These are phyloP conservation scores for Sinocyclocheilus anshuiensis DNA, from an alignment of 2,113 vertebrate species.

Conservation along the genomic window DNA sequence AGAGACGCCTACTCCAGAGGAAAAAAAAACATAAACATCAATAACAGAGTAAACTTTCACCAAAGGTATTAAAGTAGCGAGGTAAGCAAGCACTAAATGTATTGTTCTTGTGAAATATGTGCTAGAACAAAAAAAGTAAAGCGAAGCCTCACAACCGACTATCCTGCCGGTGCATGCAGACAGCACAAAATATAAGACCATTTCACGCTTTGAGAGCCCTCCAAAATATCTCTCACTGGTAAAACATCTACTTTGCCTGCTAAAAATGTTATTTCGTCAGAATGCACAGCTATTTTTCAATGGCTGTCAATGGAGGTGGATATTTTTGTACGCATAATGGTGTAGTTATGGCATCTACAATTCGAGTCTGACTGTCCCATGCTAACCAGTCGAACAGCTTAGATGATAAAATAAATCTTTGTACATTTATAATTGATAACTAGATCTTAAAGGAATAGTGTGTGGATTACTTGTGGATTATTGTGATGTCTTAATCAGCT, in stretches of 20 bases:
- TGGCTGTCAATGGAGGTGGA: not conserved
- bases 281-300: not conserved
- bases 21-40: not conserved
- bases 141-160: not conserved
- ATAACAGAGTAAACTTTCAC: constrained; percentile 10
- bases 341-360: not conserved
- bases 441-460: too few species aligned
- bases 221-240: not conserved
- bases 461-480: too few species aligned
- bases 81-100: not conserved
- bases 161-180: not conserved
- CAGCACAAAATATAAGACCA: not conserved
- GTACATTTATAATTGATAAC: too few species aligned
- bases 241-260: not conserved
- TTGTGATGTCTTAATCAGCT: too few species aligned
- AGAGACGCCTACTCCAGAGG: not conserved
- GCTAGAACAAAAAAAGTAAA: not conserved
- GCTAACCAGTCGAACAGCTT: not conserved
- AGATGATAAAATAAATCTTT: too few species aligned
- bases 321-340: not conserved
- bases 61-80: constrained; percentile 11
- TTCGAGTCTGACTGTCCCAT: not conserved
- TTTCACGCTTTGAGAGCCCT: not conserved
- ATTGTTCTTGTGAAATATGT: constrained; percentile 11
- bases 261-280: not conserved